phyloP scores from a whole-genome alignment of 2,797 vertebrate species.

The Myotis daubentonii region DNA sequence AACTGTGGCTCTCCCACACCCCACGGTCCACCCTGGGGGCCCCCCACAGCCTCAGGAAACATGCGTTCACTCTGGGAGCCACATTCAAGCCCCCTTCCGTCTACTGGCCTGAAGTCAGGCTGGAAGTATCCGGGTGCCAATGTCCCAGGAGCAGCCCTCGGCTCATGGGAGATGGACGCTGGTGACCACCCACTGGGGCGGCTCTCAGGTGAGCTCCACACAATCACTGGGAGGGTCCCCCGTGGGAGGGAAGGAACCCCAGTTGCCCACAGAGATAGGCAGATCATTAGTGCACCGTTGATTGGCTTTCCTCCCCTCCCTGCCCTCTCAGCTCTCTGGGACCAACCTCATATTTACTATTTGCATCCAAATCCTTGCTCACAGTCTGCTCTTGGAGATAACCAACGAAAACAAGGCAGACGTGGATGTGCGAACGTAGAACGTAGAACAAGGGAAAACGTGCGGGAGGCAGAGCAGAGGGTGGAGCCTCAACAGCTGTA shows the following conservation, averaged over 20 bases:
- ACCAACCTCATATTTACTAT: not conserved
- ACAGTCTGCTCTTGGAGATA: not conserved
- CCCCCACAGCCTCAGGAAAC: not conserved
- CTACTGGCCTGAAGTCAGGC: not conserved
- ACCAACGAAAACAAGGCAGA: not conserved
- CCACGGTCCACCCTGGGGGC: not conserved
- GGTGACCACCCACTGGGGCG: too few relatives aligned
- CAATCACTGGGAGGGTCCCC: not conserved
- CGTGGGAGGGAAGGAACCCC: not conserved
- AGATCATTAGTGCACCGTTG: not conserved
- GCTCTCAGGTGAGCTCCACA: not conserved
- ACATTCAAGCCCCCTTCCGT: not conserved
- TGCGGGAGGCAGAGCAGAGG: fast-evolving
- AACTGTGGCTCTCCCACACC: fast-evolving
- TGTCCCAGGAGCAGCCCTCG: not conserved
- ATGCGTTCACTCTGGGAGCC: not conserved
- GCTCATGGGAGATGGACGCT: not conserved
- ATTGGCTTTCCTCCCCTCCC: not conserved
- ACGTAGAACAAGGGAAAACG: not conserved
- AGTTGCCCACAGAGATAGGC: not conserved
- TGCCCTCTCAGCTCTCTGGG: not conserved
- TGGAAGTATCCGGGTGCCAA: not conserved
- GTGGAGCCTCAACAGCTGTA: fast-evolving
- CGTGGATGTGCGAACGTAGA: fast-evolving
- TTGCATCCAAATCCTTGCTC: not conserved